Evolutionary conservation across 1,140 invertebrate genomes (phyloP).

Genomic region (Lutraria rhynchaena): DNA sequence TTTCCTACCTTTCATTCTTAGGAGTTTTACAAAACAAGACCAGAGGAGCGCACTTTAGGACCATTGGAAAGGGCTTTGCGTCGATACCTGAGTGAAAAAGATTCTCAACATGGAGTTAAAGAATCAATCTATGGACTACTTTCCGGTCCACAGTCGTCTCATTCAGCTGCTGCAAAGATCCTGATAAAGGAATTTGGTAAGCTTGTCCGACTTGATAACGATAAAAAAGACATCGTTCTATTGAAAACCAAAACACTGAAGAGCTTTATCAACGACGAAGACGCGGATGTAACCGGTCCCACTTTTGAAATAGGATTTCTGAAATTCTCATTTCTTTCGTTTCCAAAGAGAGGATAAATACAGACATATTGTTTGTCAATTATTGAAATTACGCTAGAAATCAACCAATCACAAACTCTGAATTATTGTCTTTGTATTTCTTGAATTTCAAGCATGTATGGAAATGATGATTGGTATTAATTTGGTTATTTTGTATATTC

Average conservation of each 20-base stretch:
- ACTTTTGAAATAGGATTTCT: background rate
- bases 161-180: background rate
- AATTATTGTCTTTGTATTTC: too few species aligned
- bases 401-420: too few species aligned
- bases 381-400: too few species aligned
- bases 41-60: slow-evolving; percentile 26
- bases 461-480: too few species aligned
- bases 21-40: slow-evolving; percentile 4
- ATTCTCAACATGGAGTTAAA: background rate
- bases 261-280: slow-evolving; percentile 21
- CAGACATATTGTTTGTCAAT: too few species aligned
- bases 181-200: slow-evolving; percentile 8
- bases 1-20: background rate
- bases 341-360: background rate
- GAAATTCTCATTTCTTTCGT: background rate
- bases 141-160: background rate
- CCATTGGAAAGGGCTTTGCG: slow-evolving; percentile 36
- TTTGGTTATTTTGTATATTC: too few species aligned
- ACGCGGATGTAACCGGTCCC: background rate
- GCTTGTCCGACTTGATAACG: background rate
- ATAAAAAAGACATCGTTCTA: background rate
- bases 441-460: too few species aligned
- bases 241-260: slow-evolving; percentile 21
- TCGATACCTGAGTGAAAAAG: background rate
- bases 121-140: slow-evolving; percentile 7